A percentile compares a stretch with the other conserved stretches of the same genome.
Conservation (phyloP, 2,888 invertebrate species). For the Scelioninae gen. 2 region DNA sequence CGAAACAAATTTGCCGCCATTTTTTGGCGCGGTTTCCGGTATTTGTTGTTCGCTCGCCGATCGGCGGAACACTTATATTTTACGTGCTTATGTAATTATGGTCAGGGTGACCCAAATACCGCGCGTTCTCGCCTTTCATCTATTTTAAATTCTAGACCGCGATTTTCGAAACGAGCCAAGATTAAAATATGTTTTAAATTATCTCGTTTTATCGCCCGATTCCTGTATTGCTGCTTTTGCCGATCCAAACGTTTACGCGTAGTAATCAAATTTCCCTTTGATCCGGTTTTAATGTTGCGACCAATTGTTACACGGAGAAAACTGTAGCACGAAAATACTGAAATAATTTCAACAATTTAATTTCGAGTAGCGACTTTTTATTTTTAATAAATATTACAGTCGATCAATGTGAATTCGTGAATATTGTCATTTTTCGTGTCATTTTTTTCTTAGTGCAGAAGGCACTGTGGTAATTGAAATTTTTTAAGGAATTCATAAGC, state of each 20-base stretch:
- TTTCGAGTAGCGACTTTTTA: no score
- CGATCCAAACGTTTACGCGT: slow-evolving; percentile 30
- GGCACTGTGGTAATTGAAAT: no score
- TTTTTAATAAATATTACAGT: no score
- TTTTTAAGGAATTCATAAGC: no score
- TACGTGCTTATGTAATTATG: slow-evolving; percentile 46
- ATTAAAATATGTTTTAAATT: slow-evolving; percentile 46
- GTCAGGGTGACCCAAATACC: slow-evolving; percentile 52
- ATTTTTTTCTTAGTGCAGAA: no score
- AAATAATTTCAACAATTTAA: no score
- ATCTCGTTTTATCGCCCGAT: slow-evolving; percentile 34
- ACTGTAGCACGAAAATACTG: no score
- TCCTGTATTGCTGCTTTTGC: slow-evolving; percentile 35
- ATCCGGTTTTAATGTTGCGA: slow-evolving; percentile 22
- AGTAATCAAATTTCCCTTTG: slow-evolving; percentile 22
- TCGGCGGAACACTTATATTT: slow-evolving; percentile 30
- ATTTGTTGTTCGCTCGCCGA: slow-evolving; percentile 5
- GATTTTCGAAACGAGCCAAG: slow-evolving; percentile 49
- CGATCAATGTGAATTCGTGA: no score
- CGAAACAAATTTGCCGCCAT: not conserved
- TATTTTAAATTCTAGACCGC: slow-evolving; percentile 48
- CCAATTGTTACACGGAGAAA: no score
- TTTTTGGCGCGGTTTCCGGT: not conserved
- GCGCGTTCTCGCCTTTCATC: slow-evolving; percentile 43
- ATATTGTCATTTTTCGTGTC: no score